These are phyloP conservation scores for Tyrannus savana DNA, from an alignment of 2,113 vertebrate species.

Conservation along the genomic window DNA sequence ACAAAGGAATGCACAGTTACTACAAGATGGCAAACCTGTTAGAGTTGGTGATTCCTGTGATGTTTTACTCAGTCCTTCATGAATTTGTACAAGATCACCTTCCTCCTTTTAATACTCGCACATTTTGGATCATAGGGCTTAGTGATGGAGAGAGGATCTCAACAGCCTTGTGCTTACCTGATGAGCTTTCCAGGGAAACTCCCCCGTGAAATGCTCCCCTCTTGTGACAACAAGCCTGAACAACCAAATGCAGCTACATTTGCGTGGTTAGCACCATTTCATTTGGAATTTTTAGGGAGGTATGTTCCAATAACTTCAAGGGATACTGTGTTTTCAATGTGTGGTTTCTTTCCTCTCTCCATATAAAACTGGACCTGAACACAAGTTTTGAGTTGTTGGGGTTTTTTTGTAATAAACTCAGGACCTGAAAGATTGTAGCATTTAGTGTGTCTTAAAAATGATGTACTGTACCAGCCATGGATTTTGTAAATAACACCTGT, in stretches of 20 bases:
- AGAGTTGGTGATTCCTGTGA: constrained; percentile 33
- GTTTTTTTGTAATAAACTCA: constrained; percentile 82
- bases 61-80: not conserved
- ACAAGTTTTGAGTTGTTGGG: constrained; percentile 73
- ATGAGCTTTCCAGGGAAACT: constrained; percentile 12
- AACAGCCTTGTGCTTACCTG: not conserved
- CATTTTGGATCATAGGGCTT: constrained; percentile 26
- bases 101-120: not conserved
- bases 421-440: constrained; percentile 87
- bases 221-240: constrained; percentile 17
- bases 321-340: constrained; percentile 70
- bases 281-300: constrained; percentile 50
- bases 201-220: not conserved
- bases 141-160: constrained; percentile 23
- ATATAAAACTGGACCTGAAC: constrained; percentile 80
- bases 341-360: constrained; percentile 67
- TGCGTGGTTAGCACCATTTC: constrained; percentile 30
- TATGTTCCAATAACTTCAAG: constrained; percentile 65
- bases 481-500: constrained; percentile 85
- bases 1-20: not conserved
- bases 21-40: not conserved
- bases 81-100: not conserved
- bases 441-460: constrained; percentile 87
- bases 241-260: constrained; percentile 33
- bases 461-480: constrained; percentile 87